Percentiles rank a stretch among this genome's conserved stretches.
Evolutionary conservation across 23 tunicate genomes (phyloP).

Genomic region (Halocynthia roretzi): DNA sequence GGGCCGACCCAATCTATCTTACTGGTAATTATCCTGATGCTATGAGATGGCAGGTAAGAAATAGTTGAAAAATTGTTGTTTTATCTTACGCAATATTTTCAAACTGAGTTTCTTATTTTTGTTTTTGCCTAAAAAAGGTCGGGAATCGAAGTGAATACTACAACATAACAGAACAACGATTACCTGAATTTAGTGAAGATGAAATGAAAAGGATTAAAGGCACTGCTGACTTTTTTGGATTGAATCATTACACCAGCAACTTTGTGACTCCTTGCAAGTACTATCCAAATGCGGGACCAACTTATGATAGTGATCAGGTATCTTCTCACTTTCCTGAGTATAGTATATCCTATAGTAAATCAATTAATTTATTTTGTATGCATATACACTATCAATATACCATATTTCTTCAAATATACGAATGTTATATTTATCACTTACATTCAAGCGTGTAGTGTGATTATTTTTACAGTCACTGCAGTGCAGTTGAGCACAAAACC

Average conservation of each 20-base stretch:
- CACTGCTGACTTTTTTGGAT: conserved; percentile 93
- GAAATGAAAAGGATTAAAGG: conserved; percentile 70
- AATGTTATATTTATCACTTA: too few species aligned
- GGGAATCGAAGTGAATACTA: conserved; percentile 77
- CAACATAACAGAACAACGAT: conserved; percentile 41
- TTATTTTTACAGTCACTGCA: too few species aligned
- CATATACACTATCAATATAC: too few species aligned
- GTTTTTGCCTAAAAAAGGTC: conserved; percentile 17
- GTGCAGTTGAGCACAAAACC: too few species aligned
- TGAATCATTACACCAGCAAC: conserved; percentile 96
- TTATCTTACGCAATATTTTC: not conserved
- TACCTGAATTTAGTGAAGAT: conserved; percentile 78
- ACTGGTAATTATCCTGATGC: conserved; percentile 91
- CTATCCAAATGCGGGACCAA: conserved; percentile 42
- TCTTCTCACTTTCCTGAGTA: not conserved
- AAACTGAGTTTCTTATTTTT: not conserved
- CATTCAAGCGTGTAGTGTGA: too few species aligned
- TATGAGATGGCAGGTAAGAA: conserved; percentile 78
- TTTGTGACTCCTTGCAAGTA: conserved; percentile 52
- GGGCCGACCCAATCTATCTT: conserved; percentile 89
- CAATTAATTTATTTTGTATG: not conserved
- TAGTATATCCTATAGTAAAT: not conserved
- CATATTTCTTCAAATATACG: too few species aligned
- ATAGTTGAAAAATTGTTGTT: not conserved
- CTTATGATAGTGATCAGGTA: conserved; percentile 70